Conservation (phyloP, 2,888 invertebrate genomes). For the Stenichneumon culpator region DNA sequence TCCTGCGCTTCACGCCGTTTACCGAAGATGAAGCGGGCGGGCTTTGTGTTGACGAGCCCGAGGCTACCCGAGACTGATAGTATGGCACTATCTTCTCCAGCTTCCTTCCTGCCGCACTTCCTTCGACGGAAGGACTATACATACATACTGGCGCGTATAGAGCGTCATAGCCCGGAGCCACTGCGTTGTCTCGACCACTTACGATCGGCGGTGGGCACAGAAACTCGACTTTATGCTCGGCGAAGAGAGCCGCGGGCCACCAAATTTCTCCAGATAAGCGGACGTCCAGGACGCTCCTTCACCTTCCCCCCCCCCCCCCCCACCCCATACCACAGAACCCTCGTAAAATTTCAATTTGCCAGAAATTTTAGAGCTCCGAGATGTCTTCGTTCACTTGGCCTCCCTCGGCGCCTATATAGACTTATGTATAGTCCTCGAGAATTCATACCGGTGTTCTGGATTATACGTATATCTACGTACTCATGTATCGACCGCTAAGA, state of each 20-base stretch:
- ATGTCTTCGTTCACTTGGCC: slow-evolving; percentile 21
- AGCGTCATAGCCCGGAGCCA: slow-evolving; percentile 33
- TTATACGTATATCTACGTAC: slow-evolving; percentile 20
- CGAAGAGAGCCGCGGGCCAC: slow-evolving; percentile 58
- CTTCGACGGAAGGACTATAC: slow-evolving; percentile 16
- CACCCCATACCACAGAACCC: slow-evolving; percentile 60
- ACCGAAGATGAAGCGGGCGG: slow-evolving; percentile 35
- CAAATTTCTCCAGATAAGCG: slow-evolving; percentile 64
- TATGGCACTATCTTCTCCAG: slow-evolving; percentile 21
- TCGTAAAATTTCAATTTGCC: slow-evolving; percentile 69
- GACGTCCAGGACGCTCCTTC: slow-evolving; percentile 32
- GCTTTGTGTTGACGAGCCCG: slow-evolving; percentile 46
- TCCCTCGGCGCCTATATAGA: not conserved
- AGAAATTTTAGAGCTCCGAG: slow-evolving; percentile 59
- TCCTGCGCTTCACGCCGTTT: slow-evolving; percentile 21
- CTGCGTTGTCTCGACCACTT: slow-evolving; percentile 64
- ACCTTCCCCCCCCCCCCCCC: not conserved
- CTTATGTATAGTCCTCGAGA: slow-evolving; percentile 12
- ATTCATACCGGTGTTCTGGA: slow-evolving; percentile 38
- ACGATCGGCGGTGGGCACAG: slow-evolving; percentile 50
- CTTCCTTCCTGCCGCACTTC: slow-evolving; percentile 18
- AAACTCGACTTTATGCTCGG: slow-evolving; percentile 62
- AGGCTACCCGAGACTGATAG: slow-evolving; percentile 14
- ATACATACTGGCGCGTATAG: not conserved
- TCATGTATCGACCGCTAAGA: not conserved